Percentiles rank a stretch among this genome's conserved stretches.
Conservation (phyloP, 2,797 vertebrate genomes). For the Microctenopoma stevenorrisi region DNA sequence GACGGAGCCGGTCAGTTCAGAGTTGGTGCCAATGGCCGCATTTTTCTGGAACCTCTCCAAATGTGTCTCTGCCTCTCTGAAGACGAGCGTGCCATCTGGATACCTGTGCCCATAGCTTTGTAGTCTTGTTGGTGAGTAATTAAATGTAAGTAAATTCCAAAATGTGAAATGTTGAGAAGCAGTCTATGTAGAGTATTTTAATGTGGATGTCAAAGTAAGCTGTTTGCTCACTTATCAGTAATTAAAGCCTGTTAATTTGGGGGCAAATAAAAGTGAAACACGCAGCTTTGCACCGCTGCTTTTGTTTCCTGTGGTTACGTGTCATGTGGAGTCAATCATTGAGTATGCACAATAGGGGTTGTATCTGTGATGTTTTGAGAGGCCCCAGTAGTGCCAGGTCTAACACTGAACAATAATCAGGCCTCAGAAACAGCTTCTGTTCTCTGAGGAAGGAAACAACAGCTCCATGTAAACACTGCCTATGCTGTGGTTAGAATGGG, state of each 20-base stretch:
- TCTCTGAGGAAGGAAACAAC: constrained; percentile 54
- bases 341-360: constrained; percentile 64
- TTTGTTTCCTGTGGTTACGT: constrained; percentile 38
- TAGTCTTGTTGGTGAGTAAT: constrained; percentile 54
- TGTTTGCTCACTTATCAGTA: not conserved
- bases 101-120: constrained; percentile 39
- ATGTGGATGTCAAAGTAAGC: not conserved
- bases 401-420: constrained; percentile 48
- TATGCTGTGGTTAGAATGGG: constrained; percentile 18
- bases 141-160: constrained; percentile 2
- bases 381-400: constrained; percentile 53
- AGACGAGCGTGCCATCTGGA: constrained; percentile 34
- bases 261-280: constrained; percentile 5
- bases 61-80: constrained; percentile 17
- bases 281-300: constrained; percentile 15
- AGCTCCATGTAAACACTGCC: constrained; percentile 7
- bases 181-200: not conserved
- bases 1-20: constrained; percentile 39
- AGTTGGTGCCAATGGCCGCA: constrained; percentile 12
- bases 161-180: not conserved
- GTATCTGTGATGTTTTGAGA: constrained; percentile 56
- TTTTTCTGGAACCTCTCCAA: constrained; percentile 41
- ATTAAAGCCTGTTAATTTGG: constrained; percentile 8
- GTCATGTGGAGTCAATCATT: constrained; percentile 66
- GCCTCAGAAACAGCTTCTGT: constrained; percentile 48